These are phyloP conservation scores for Laticauda laticaudata DNA, from an alignment of 2,113 vertebrate genomes.

Conservation along the genomic window DNA sequence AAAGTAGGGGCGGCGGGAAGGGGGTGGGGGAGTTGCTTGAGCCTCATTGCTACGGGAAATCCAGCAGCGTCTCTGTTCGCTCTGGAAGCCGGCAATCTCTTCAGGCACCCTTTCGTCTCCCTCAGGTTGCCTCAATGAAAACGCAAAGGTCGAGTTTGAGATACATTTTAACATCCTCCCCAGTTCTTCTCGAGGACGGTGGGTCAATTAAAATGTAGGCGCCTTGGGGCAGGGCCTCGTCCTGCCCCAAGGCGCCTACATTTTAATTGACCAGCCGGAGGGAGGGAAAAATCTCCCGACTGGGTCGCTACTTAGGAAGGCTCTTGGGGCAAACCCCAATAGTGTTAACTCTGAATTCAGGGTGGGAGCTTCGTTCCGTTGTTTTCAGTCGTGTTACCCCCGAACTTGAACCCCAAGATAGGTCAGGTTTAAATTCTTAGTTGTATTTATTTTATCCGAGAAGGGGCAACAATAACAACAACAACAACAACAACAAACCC, in stretches of 20 bases:
- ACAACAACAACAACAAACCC: too few species aligned
- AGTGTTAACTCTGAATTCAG: background rate
- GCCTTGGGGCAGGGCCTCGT: too few species aligned
- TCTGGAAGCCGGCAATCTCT: background rate
- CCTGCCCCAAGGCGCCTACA: too few species aligned
- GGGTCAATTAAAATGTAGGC: background rate
- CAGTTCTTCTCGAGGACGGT: background rate
- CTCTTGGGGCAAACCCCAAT: background rate
- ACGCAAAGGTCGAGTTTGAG: too few species aligned
- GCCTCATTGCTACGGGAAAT: background rate
- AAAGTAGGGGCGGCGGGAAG: background rate
- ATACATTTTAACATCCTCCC: background rate
- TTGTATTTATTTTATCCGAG: background rate
- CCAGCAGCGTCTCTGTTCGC: background rate
- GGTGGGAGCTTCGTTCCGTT: background rate
- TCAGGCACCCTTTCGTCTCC: background rate
- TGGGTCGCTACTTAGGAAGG: background rate
- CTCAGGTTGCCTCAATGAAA: background rate
- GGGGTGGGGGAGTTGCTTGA: too few species aligned
- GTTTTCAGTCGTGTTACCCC: background rate
- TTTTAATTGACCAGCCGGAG: background rate
- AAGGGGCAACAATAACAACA: too few species aligned
- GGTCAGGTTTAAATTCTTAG: background rate
- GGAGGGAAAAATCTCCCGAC: background rate
- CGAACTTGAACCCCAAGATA: too few species aligned